Evolutionary conservation across 1,140 invertebrate species (phyloP), one percentile per base, ranked within the genome.

Genomic region (Anastrepha ludens): DNA sequence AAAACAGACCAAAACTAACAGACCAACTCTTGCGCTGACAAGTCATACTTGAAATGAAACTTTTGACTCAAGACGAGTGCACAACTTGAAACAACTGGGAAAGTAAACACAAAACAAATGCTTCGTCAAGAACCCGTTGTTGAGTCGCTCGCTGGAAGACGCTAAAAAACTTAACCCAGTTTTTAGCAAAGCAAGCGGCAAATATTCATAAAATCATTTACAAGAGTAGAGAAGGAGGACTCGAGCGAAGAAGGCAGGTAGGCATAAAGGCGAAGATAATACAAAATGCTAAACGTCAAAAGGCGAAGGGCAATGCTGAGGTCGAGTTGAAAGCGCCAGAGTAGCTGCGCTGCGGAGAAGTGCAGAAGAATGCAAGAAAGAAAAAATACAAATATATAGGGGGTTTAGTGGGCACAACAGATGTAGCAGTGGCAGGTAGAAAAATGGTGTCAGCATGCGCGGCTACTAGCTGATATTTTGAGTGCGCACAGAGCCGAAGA

Each of bases 111-210:
- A 74, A 74, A 74, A 50, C 17, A 17, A 74, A 74, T 47, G 70
- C 11, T 13, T n/a, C 41, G 74, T 55, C 17, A 81, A 81, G 47
- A 81, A 81, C n/a, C 17, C 20, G 70, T 29, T 81, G 47, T 81
- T 39, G 47, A 41, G 74, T 55, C 17, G 47, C 17, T 29, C 8
- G 64, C 47, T 11, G 44, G 67, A 41, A 74, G 67, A 74, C 41
- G 15, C 6, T 47, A 74, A 55, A 55, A 55, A 81, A 55, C 74
- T 81, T 81, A 81, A 81, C 74, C 74, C 13, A 81, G 74, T 81
- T 81, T 44, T 44, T 55, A 20, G 17, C 8, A 62, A 62, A 62
- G 15, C 60, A 62, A 62, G 15, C 60, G 44, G 47, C 47, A 81
- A 81, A 81, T 81, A 81, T 20, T 55, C n/a, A 55, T 81, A 81